phyloP scores from a whole-genome alignment of 2,113 vertebrate genomes.

The Amazona guildingii region DNA sequence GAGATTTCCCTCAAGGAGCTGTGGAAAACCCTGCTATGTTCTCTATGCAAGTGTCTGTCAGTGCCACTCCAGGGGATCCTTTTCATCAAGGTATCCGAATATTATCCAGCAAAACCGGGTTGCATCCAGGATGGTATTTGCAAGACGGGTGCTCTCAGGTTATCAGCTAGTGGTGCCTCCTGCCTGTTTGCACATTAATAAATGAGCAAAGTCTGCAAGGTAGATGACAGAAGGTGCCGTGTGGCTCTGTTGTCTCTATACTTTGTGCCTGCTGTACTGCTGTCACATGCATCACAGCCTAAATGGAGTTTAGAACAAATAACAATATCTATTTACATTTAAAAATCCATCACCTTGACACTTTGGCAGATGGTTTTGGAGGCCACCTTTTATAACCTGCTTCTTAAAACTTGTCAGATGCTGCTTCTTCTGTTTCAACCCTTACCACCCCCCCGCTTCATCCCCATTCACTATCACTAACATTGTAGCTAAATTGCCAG shows the following conservation, averaged over 20 bases:
- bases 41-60: neutral
- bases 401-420: constrained; percentile 6
- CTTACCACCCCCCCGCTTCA: neutral
- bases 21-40: fast-evolving
- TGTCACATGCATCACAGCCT: neutral
- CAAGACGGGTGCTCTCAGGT: neutral
- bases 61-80: neutral
- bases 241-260: neutral
- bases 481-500: neutral
- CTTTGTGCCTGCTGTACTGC: neutral
- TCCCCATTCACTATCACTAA: neutral
- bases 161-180: neutral
- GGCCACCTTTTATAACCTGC: neutral
- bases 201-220: neutral
- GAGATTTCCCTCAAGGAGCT: neutral
- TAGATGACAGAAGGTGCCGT: neutral
- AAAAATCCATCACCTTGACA: constrained; percentile 27
- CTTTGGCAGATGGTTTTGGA: constrained; percentile 11
- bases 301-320: neutral
- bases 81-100: neutral
- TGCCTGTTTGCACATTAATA: neutral
- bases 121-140: neutral
- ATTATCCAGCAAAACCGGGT: neutral
- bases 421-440: constrained; percentile 10
- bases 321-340: neutral